phyloP scores from a whole-genome alignment of 2,888 invertebrate genomes.

The Dioctria rufipes region DNA sequence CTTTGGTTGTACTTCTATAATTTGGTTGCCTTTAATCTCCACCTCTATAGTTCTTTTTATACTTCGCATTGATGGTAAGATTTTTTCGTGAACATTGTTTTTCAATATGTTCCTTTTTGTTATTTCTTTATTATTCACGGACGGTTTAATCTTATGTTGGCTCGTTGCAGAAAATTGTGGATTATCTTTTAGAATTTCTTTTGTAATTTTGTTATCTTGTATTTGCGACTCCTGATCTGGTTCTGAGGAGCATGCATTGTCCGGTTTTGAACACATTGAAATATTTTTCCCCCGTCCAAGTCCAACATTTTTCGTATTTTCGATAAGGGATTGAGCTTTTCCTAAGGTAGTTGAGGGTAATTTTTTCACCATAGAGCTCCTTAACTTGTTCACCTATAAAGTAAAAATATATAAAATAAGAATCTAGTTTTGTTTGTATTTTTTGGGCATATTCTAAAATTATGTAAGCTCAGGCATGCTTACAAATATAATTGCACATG shows the following conservation, averaged over 20 bases:
- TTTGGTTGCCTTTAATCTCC: conserved; percentile 26
- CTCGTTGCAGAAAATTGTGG: too few relatives aligned
- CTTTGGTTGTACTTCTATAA: conserved; percentile 12
- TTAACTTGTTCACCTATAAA: conserved; percentile 9
- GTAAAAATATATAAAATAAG: too few relatives aligned
- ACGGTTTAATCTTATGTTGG: too few relatives aligned
- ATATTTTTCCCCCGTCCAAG: conserved; percentile 63
- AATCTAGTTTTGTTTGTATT: too few relatives aligned
- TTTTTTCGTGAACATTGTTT: conserved; percentile 5
- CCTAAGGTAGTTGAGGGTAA: not conserved
- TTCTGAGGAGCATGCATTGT: not conserved
- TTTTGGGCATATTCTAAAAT: too few relatives aligned
- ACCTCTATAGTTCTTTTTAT: conserved; percentile 28
- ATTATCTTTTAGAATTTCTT: not conserved
- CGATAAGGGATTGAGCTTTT: not conserved
- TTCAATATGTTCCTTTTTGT: not conserved
- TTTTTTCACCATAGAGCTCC: not conserved
- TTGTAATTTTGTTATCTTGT: not conserved
- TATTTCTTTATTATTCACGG: not conserved
- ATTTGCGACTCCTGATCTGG: not conserved
- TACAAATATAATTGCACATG: too few relatives aligned
- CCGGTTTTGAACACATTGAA: conserved; percentile 59
- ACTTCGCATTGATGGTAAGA: not conserved
- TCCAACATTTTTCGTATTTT: conserved; percentile 58
- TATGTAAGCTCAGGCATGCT: too few relatives aligned